Conservation (phyloP, 2,888 invertebrate genomes). For the Agrotis puta region DNA sequence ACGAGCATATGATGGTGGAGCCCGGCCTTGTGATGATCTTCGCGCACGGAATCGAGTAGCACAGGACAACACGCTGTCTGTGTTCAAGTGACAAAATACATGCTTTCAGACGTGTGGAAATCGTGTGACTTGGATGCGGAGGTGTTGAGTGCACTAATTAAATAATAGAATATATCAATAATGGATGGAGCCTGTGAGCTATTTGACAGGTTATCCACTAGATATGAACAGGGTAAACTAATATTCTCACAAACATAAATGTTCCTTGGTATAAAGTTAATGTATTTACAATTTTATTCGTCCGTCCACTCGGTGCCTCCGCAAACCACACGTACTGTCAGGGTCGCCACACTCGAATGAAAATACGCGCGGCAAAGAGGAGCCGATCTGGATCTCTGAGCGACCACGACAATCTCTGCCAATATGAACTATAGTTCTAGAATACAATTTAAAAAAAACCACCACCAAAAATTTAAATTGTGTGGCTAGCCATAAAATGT, state of each 20-base stretch:
- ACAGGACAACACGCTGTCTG: conserved; percentile 15
- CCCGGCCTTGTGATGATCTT: conserved; percentile 99
- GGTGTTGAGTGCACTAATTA: conserved; percentile 44
- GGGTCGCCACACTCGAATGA: conserved; percentile 62
- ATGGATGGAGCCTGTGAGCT: conserved; percentile 8
- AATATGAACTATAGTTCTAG: conserved; percentile 55
- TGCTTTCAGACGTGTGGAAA: conserved; percentile 53
- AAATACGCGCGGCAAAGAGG: conserved; percentile 53
- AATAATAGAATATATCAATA: conserved; percentile 19
- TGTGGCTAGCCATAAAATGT: conserved; percentile 50
- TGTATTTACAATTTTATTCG: conserved; percentile 36
- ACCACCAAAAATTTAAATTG: conserved; percentile 5
- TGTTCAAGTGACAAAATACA: conserved; percentile 54
- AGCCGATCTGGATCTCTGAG: conserved; percentile 65
- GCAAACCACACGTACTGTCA: conserved; percentile 47
- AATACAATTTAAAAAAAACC: conserved; percentile 33
- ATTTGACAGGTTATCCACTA: conserved; percentile 28
- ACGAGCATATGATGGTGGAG: conserved; percentile 98
- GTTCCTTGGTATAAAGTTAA: conserved; percentile 19
- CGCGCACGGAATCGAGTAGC: conserved; percentile 97
- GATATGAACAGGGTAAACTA: conserved; percentile 45
- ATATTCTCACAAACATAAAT: conserved; percentile 4
- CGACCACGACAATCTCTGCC: conserved; percentile 62
- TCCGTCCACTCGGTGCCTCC: conserved; percentile 66
- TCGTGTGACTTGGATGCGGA: conserved; percentile 55